Percentiles rank a stretch among this genome's conserved stretches.
Evolutionary conservation across 2,797 vertebrate species (phyloP).

Genomic region (Macrochelys suwanniensis): DNA sequence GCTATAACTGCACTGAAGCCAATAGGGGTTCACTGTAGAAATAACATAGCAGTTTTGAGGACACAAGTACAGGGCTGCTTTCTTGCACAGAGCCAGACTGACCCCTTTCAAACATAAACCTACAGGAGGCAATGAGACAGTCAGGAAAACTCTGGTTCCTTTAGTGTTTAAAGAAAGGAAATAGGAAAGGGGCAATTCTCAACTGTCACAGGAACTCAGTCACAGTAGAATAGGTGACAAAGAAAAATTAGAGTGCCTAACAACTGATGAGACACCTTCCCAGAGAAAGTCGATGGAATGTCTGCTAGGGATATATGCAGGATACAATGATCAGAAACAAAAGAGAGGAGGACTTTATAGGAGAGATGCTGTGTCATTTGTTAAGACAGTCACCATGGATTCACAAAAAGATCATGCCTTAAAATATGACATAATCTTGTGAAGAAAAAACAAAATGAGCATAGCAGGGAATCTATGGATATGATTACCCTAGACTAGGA

Average conservation of each 20-base stretch:
- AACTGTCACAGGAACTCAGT: background rate
- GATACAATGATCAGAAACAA: background rate
- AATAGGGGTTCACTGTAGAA: background rate
- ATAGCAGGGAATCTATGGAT: conserved; percentile 1
- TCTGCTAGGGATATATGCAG: background rate
- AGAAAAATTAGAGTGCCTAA: conserved; percentile 18
- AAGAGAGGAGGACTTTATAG: background rate
- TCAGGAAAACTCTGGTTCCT: background rate
- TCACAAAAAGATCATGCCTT: background rate
- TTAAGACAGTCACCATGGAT: background rate
- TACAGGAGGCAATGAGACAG: background rate
- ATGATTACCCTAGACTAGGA: background rate
- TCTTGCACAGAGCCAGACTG: background rate
- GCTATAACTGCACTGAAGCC: background rate
- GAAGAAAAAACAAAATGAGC: background rate
- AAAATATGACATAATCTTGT: background rate
- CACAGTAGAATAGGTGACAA: background rate
- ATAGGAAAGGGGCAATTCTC: background rate
- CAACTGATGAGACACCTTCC: background rate
- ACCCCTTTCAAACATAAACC: background rate
- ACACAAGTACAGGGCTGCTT: background rate
- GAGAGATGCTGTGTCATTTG: background rate
- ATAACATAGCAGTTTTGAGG: background rate
- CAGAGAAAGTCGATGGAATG: background rate
- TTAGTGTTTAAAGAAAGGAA: background rate